These are phyloP conservation scores for Brachionus plicatilis DNA, from an alignment of 1,140 invertebrate genomes.

Conservation along the genomic window DNA sequence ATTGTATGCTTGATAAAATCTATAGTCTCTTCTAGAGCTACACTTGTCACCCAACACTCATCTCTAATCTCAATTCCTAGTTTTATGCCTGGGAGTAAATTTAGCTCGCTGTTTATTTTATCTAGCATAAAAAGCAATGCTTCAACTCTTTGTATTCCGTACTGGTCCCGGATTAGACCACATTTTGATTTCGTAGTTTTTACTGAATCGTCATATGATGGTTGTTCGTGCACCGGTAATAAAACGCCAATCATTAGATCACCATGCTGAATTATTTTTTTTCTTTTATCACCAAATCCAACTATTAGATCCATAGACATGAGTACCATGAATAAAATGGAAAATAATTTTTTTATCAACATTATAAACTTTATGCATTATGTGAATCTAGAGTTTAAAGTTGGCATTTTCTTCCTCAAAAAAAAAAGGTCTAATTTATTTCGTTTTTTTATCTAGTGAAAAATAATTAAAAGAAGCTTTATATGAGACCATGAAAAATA, in stretches of 20 bases:
- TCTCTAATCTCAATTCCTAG: slow-evolving; percentile 72
- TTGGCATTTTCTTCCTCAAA: background rate
- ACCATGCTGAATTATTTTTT: slow-evolving; percentile 60
- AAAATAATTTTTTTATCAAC: background rate
- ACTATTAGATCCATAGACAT: background rate
- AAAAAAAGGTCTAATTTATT: background rate
- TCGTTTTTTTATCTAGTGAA: background rate
- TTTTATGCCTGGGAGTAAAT: slow-evolving; percentile 61
- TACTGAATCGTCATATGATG: slow-evolving; percentile 50
- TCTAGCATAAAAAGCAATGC: slow-evolving; percentile 63
- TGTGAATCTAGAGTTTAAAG: background rate
- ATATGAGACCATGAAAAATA: background rate
- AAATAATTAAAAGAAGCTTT: background rate
- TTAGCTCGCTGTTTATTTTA: slow-evolving; percentile 54
- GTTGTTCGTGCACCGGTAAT: slow-evolving; percentile 68
- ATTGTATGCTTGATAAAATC: slow-evolving; percentile 69
- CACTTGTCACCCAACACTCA: slow-evolving; percentile 73
- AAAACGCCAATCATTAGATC: slow-evolving; percentile 69
- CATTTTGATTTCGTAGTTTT: slow-evolving; percentile 46
- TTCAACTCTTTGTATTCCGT: slow-evolving; percentile 73
- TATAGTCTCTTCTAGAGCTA: slow-evolving; percentile 71
- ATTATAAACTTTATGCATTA: background rate
- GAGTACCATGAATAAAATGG: background rate
- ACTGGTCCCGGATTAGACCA: slow-evolving; percentile 62
- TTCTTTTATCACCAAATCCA: slow-evolving; percentile 36